These are phyloP conservation scores for Eleginops maclovinus DNA, from an alignment of 2,113 vertebrate species.

Conservation along the genomic window DNA sequence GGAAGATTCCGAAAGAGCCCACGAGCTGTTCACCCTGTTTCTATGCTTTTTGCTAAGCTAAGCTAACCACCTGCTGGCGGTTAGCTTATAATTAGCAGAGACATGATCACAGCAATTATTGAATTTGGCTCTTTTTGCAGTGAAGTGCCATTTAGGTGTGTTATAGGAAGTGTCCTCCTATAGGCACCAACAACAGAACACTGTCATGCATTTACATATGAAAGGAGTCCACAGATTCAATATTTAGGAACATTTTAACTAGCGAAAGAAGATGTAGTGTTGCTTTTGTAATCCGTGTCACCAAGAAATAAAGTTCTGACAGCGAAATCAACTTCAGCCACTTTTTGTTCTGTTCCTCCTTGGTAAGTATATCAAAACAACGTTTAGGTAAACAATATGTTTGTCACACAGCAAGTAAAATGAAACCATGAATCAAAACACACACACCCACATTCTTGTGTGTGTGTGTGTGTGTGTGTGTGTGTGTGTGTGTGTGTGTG, in stretches of 20 bases:
- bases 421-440: conserved; percentile 52
- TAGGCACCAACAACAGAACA: neutral
- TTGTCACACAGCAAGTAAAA: conserved; percentile 30
- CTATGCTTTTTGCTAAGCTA: neutral
- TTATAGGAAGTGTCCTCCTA: conserved; percentile 8
- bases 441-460: conserved; percentile 15
- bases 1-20: neutral
- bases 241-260: neutral
- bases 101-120: too few relatives aligned
- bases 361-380: conserved; percentile 51
- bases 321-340: conserved; percentile 6
- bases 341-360: conserved; percentile 17
- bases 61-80: neutral
- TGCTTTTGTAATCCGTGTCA: conserved; percentile 26
- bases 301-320: conserved; percentile 30
- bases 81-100: neutral
- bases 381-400: conserved; percentile 13
- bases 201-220: conserved; percentile 41
- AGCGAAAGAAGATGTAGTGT: conserved; percentile 3
- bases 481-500: conserved; percentile 20
- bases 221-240: conserved; percentile 23
- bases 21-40: neutral
- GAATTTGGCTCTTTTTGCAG: conserved; percentile 63
- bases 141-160: conserved; percentile 15
- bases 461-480: conserved; percentile 15